A percentile compares a stretch with the other conserved stretches of the same genome.
Conservation (phyloP, 2,797 vertebrate species). For the Sylvia borin region DNA sequence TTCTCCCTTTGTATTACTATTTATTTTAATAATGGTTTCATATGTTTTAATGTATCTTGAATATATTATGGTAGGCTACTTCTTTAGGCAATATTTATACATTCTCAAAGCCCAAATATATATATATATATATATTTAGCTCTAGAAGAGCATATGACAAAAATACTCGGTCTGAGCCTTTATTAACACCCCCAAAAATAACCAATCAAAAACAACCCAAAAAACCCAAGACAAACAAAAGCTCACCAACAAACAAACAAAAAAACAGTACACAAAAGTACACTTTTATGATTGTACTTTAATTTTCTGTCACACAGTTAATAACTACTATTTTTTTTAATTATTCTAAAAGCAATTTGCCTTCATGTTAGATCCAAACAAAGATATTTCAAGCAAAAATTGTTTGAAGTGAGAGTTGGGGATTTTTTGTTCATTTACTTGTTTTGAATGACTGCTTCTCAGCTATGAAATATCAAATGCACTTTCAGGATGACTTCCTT, state of each 20-base stretch:
- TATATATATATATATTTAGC: too few relatives aligned
- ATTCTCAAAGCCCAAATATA: not conserved
- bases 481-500: not conserved
- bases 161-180: not conserved
- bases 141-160: not conserved
- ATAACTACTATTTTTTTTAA: not conserved
- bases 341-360: not conserved
- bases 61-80: not conserved
- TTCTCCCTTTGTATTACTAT: not conserved
- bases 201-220: not conserved
- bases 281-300: not conserved
- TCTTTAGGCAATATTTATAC: not conserved
- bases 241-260: not conserved
- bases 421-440: not conserved
- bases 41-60: not conserved
- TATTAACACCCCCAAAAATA: accelerated
- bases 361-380: not conserved
- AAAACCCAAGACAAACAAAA: not conserved
- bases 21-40: not conserved
- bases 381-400: not conserved
- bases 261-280: accelerated
- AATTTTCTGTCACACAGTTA: not conserved
- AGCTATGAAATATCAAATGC: not conserved
- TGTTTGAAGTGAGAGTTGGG: accelerated
- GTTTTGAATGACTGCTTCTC: not conserved